Conservation (phyloP, 2,888 invertebrate species). For the Drosophila tripunctata region DNA sequence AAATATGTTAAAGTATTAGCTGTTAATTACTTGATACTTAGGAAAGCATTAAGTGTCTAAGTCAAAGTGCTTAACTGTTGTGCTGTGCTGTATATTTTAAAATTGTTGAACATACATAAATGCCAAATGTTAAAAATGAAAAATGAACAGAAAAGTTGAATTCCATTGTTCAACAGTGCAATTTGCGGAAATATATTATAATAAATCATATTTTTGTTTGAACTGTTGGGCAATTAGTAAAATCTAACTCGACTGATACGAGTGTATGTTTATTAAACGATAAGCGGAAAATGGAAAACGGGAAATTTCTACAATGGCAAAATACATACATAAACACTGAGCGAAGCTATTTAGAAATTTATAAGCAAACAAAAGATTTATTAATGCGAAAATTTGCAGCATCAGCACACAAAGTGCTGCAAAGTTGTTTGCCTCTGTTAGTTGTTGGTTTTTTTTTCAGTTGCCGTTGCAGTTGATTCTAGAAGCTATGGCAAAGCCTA, state of each 20-base stretch:
- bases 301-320: slow-evolving; percentile 25
- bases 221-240: background rate
- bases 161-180: too few species aligned
- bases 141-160: too few species aligned
- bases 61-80: too few species aligned
- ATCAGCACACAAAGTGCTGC: slow-evolving; percentile 52
- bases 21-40: too few species aligned
- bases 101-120: too few species aligned
- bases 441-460: too few species aligned
- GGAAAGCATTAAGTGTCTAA: too few species aligned
- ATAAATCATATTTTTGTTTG: too few species aligned
- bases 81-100: too few species aligned
- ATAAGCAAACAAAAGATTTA: slow-evolving; percentile 74
- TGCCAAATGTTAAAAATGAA: too few species aligned
- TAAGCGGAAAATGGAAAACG: background rate
- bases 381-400: slow-evolving; percentile 70
- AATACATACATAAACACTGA: slow-evolving; percentile 32
- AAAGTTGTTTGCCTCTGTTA: slow-evolving; percentile 9
- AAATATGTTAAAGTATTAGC: too few species aligned
- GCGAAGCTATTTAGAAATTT: slow-evolving; percentile 59
- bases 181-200: too few species aligned
- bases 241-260: background rate
- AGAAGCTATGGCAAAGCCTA: slow-evolving; percentile 17
- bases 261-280: background rate
- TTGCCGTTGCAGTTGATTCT: slow-evolving; percentile 25